Base-by-base conservation (phyloP, 2,888 invertebrate genomes). In the Nomada fucata region DNA sequence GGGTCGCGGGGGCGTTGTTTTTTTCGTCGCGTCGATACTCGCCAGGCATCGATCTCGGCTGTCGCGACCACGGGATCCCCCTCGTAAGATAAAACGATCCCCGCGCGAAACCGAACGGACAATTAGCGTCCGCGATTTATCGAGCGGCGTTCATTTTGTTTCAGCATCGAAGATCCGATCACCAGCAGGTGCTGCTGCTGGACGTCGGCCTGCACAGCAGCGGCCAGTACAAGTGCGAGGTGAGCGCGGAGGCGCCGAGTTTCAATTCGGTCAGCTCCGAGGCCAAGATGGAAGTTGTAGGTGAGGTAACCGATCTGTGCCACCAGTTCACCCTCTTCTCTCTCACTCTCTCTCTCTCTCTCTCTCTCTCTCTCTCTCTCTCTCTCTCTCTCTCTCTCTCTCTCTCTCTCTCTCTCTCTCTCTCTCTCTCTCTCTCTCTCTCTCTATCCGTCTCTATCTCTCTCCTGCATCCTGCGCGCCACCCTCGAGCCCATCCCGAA, bases 201-300 rank as follows among this genome's bases (percentile, higher is more conserved):
- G 90, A 90, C 67, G 93, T 94, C 11, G 93, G 90, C 52, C 90
- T 94, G 71, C 91, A 93, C 79, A 93, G 94, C 44, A 94, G 93
- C 63, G 95, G 95, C 15, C 87, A 91, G 50, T 95, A 95, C 91
- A 92, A 93, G 65, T 95, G 95, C 85, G 95, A 95, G 89, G 95
- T 95, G 59, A 94, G 94, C 52, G 94, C 94, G 0, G 95, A 95
- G 86, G 94, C 93, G 2, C 94, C 94, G 2, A 94, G 93, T 64
- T 95, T 95, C 90, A 93, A 93, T 36, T 94, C 94, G 15, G 94
- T 94, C 59, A 92, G 92, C 59, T 94, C 93, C 29, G 94, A 94
- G 76, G 94, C 94, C 20, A 92, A 93, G 72, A 94, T 95, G 94
- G 94, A 94, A 88, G 94, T 95, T 71, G 92, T 95, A 75, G 94